Conservation (phyloP, 2,113 vertebrate species). For the Calidris pygmaea region DNA sequence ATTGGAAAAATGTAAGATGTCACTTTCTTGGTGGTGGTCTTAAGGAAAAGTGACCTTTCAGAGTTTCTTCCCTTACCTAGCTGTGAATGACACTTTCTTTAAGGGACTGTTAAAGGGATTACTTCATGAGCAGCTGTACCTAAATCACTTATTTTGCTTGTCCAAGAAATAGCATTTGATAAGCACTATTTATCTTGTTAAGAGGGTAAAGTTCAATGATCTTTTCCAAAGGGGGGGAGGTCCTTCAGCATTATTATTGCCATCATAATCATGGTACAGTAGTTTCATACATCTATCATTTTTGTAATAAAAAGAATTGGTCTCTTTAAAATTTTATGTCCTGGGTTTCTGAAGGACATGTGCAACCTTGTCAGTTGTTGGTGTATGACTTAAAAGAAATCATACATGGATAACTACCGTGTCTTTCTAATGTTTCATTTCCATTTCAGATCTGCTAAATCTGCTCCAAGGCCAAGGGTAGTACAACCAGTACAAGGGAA, state of each 20-base stretch:
- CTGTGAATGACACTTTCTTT: background rate
- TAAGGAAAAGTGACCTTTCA: background rate
- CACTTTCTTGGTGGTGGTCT: background rate
- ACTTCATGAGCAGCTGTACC: background rate
- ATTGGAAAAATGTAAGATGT: background rate
- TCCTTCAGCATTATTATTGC: background rate
- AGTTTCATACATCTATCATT: background rate
- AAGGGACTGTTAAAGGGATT: background rate
- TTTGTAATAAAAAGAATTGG: background rate
- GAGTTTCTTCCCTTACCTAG: background rate
- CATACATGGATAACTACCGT: background rate
- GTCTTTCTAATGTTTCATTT: slow-evolving; percentile 12
- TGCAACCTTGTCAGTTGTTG: background rate
- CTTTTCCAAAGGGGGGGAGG: background rate
- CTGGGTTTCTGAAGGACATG: background rate
- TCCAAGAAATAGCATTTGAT: background rate
- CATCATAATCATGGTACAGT: background rate
- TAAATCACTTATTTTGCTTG: background rate
- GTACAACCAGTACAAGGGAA: background rate
- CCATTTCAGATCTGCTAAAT: slow-evolving; percentile 56
- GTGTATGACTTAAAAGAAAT: background rate
- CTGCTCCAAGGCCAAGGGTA: background rate
- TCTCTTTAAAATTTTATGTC: background rate
- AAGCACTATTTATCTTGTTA: background rate
- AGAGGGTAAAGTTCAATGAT: background rate